Evolutionary conservation across 2,113 vertebrate species (phyloP).

Genomic region (Bothrops jararaca): DNA sequence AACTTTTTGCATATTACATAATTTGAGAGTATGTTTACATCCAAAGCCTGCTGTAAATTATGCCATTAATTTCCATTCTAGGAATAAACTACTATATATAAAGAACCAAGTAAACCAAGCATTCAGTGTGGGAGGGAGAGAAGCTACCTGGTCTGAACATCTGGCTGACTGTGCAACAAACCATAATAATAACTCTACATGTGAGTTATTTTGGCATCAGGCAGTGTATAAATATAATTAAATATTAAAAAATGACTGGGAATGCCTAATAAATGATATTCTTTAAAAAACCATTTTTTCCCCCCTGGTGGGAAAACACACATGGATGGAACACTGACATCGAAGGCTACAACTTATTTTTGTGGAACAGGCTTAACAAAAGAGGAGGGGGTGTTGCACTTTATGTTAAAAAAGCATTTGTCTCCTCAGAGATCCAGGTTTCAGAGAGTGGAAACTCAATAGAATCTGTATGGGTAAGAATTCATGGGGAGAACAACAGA

Average conservation of each 20-base stretch:
- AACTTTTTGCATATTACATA: constrained; percentile 38
- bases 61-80: constrained; percentile 2
- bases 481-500: no score
- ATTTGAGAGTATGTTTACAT: constrained; percentile 32
- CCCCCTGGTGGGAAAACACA: no score
- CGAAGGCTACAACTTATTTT: no score
- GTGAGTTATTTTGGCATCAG: neutral
- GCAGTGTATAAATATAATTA: neutral
- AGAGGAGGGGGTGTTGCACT: no score
- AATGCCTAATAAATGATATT: neutral
- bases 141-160: neutral
- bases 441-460: no score
- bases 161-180: no score
- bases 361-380: no score
- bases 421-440: no score
- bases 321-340: no score
- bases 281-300: neutral
- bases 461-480: no score
- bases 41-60: constrained; percentile 22
- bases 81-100: neutral
- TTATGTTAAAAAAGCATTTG: no score
- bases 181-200: no score
- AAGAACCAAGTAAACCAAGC: neutral
- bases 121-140: neutral
- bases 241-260: neutral